A percentile compares a stretch with the other conserved stretches of the same genome.
Conservation (phyloP, 2,797 vertebrate genomes). For the Urocyon cinereoargenteus region DNA sequence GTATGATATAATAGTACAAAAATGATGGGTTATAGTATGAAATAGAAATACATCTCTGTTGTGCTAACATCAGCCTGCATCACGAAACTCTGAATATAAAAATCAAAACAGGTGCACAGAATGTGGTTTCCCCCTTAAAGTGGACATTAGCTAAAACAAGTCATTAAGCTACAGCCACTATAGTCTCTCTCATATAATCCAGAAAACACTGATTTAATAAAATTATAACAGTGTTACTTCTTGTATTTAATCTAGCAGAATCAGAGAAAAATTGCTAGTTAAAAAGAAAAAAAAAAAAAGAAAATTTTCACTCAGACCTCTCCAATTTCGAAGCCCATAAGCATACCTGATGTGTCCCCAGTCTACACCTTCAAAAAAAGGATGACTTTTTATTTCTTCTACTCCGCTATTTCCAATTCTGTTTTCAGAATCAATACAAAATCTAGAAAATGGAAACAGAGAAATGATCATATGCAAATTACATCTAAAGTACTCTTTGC, state of each 20-base stretch:
- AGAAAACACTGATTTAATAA: neutral
- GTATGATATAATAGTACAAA: neutral
- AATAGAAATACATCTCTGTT: neutral
- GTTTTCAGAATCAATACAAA: conserved; percentile 96
- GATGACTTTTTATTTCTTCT: conserved; percentile 97
- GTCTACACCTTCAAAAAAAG: conserved; percentile 98
- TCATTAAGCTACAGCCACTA: neutral
- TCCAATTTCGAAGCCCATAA: neutral
- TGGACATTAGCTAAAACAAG: neutral
- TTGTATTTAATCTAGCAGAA: neutral
- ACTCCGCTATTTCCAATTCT: conserved; percentile 95
- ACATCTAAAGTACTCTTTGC: neutral
- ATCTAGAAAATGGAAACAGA: conserved; percentile 88
- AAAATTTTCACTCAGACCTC: neutral
- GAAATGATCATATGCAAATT: conserved; percentile 36
- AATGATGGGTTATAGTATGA: neutral
- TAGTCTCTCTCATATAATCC: neutral
- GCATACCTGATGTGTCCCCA: conserved; percentile 98
- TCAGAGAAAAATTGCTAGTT: neutral
- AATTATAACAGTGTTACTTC: neutral
- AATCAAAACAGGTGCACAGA: neutral
- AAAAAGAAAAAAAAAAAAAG: neutral
- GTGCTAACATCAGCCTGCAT: neutral
- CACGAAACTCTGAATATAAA: neutral
- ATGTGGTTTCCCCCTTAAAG: neutral